phyloP scores from a whole-genome alignment of 1,140 invertebrate genomes.

The Nephotettix cincticeps region DNA sequence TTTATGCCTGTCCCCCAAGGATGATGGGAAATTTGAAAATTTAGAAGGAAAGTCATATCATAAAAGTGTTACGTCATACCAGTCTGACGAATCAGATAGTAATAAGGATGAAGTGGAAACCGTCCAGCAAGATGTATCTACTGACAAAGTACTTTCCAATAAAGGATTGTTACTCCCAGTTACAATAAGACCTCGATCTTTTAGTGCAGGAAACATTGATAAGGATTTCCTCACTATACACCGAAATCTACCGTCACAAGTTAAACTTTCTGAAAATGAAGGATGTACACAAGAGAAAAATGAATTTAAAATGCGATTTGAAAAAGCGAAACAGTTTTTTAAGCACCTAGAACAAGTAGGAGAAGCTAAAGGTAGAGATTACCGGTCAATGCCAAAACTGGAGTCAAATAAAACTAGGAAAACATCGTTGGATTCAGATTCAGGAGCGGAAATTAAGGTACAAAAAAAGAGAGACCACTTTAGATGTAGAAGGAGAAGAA shows the following conservation, averaged over 20 bases:
- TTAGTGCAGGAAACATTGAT: slow-evolving; percentile 6
- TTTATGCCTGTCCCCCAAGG: too few relatives aligned
- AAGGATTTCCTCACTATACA: background rate
- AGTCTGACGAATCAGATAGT: too few relatives aligned
- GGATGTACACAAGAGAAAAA: background rate
- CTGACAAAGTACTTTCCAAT: too few relatives aligned
- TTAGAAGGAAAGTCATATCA: too few relatives aligned
- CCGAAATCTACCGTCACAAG: too few relatives aligned
- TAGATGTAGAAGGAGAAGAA: background rate
- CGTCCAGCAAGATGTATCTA: too few relatives aligned
- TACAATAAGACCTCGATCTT: background rate
- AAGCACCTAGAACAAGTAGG: slow-evolving; percentile 22
- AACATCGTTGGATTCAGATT: slow-evolving; percentile 26
- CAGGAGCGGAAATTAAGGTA: background rate
- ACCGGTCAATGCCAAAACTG: slow-evolving; percentile 10
- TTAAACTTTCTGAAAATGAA: background rate
- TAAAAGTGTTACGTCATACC: too few relatives aligned
- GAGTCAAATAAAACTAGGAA: background rate
- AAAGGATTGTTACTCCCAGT: background rate
- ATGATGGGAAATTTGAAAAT: too few relatives aligned
- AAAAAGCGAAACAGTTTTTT: slow-evolving; percentile 29
- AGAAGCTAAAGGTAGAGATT: background rate
- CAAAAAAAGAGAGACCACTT: slow-evolving; percentile 1
- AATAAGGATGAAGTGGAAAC: too few relatives aligned
- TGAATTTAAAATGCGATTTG: slow-evolving; percentile 25